These are phyloP conservation scores for Strongylocentrotus purpuratus DNA, from an alignment of 35 echinoderm and acorn worm species.

Conservation along the genomic window DNA sequence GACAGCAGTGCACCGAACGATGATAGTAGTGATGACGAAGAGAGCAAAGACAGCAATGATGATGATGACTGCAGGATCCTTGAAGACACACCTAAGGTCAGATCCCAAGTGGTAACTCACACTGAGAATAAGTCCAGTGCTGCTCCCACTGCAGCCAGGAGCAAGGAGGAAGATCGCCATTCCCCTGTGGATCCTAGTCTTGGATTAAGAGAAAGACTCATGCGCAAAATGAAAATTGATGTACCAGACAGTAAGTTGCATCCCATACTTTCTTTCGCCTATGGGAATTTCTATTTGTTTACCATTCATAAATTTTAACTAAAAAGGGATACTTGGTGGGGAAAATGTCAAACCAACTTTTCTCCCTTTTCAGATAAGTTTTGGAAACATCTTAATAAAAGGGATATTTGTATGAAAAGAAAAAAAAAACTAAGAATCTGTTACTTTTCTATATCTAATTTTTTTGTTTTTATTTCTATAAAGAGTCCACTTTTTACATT, in stretches of 20 bases:
- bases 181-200: slow-evolving; percentile 27
- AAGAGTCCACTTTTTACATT: no score
- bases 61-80: slow-evolving; percentile 49
- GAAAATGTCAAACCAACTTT: no score
- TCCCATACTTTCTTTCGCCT: no score
- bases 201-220: slow-evolving; percentile 32
- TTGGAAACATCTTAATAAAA: no score
- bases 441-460: no score
- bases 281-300: no score
- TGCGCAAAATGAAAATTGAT: slow-evolving; percentile 39
- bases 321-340: no score
- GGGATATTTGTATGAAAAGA: no score
- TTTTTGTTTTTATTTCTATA: no score
- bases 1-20: background rate
- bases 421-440: no score
- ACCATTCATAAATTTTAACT: no score
- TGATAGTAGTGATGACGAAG: background rate
- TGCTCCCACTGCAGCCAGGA: background rate
- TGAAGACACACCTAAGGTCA: slow-evolving; percentile 5
- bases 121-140: background rate
- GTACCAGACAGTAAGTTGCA: background rate
- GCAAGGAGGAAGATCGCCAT: background rate
- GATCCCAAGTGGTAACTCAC: background rate
- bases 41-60: background rate
- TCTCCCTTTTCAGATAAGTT: no score